Percentiles rank a stretch among this genome's conserved stretches.
Evolutionary conservation across 2,113 vertebrate species (phyloP).

Genomic region (Halcyon malimbica): DNA sequence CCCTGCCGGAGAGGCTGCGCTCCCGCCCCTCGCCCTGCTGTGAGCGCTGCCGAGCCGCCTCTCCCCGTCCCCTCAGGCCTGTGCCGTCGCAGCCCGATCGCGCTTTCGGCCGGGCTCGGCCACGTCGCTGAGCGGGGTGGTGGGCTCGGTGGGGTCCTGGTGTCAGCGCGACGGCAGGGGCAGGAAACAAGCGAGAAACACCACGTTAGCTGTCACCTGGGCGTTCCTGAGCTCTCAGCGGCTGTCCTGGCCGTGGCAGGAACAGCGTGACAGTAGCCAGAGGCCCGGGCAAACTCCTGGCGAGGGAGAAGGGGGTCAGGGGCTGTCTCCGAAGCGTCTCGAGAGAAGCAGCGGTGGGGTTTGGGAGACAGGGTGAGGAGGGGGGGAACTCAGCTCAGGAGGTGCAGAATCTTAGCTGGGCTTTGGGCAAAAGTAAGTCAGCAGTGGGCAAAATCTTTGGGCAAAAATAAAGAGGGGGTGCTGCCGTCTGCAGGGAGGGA

Average conservation of each 20-base stretch:
- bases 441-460: background rate
- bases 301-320: no score
- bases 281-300: background rate
- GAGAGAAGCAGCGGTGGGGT: background rate
- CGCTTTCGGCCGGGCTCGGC: background rate
- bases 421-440: background rate
- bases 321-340: no score
- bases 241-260: background rate
- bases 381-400: background rate
- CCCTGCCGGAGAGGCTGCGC: background rate
- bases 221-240: background rate
- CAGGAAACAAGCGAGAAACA: background rate
- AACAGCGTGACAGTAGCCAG: background rate
- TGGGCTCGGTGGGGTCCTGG: accelerated
- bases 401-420: no score
- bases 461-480: background rate
- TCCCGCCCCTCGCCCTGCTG: background rate
- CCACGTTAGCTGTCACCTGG: background rate
- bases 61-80: background rate
- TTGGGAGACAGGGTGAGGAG: background rate
- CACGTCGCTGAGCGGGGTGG: accelerated
- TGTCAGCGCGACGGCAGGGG: no score
- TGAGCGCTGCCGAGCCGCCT: background rate
- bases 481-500: background rate
- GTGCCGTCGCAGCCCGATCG: accelerated